phyloP scores from a whole-genome alignment of 2,888 invertebrate species.

The Hypomecis atomaria region DNA sequence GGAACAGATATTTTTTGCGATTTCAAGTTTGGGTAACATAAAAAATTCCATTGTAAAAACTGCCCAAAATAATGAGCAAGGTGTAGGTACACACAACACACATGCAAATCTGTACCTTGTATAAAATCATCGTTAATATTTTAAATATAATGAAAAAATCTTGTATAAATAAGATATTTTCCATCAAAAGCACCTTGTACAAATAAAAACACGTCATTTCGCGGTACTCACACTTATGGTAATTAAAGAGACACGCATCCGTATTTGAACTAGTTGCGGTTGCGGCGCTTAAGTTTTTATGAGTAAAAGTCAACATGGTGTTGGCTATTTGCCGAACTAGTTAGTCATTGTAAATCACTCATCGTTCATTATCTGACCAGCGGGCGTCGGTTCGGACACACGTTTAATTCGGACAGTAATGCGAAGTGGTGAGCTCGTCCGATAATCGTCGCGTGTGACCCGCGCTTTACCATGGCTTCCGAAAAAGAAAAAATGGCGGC shows the following conservation, averaged over 20 bases:
- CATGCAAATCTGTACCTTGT: no score
- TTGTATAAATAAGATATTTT: slow-evolving; percentile 10
- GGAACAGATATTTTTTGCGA: no score
- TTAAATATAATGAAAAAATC: no score
- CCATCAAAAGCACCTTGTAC: slow-evolving; percentile 55
- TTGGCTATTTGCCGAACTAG: slow-evolving; percentile 67
- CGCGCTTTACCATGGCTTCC: slow-evolving; percentile 71
- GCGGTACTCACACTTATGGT: slow-evolving; percentile 42
- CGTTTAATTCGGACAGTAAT: slow-evolving; percentile 62
- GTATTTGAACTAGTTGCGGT: slow-evolving; percentile 54
- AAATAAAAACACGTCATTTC: slow-evolving; percentile 48
- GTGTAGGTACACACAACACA: no score
- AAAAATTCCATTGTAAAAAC: no score
- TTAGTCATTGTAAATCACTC: slow-evolving; percentile 71
- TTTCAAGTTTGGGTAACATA: no score
- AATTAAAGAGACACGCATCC: slow-evolving; percentile 52
- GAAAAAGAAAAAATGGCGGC: slow-evolving; percentile 82
- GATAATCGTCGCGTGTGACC: slow-evolving; percentile 60
- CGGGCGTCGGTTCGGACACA: slow-evolving; percentile 51
- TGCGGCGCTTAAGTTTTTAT: slow-evolving; percentile 51
- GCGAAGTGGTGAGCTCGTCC: slow-evolving; percentile 63
- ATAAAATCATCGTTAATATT: no score
- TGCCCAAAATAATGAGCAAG: no score
- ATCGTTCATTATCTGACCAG: slow-evolving; percentile 69
- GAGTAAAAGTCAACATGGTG: slow-evolving; percentile 67